A percentile compares a stretch with the other conserved stretches of the same genome.
Conservation (phyloP, 2,113 vertebrate genomes). For the Megaleporinus macrocephalus region DNA sequence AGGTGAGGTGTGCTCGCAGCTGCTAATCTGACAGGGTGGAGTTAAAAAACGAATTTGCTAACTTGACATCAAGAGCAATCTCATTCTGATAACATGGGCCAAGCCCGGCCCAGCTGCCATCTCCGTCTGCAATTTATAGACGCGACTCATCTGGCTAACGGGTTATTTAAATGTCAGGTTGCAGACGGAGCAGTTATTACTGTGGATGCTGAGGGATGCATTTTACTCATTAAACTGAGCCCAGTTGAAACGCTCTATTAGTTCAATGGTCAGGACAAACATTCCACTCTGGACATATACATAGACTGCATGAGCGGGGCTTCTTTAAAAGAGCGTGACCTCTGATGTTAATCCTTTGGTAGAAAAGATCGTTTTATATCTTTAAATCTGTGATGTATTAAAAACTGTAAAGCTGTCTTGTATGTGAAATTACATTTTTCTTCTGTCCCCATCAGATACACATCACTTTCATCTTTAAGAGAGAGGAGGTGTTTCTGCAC, state of each 20-base stretch:
- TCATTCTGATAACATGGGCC: conserved; percentile 54
- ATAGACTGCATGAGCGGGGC: neutral
- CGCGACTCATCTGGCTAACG: conserved; percentile 19
- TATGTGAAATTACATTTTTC: too few species aligned
- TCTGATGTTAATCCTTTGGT: neutral
- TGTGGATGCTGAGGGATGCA: neutral
- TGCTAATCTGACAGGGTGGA: conserved; percentile 60
- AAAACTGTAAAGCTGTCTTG: too few species aligned
- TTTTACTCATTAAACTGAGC: conserved; percentile 11
- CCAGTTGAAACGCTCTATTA: neutral
- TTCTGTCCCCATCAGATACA: too few species aligned
- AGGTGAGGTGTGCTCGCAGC: conserved; percentile 52
- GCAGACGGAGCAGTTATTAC: conserved; percentile 18
- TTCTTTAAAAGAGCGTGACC: neutral
- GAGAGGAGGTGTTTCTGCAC: too few species aligned
- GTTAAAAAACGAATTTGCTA: conserved; percentile 57
- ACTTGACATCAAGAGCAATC: conserved; percentile 60
- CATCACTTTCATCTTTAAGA: too few species aligned
- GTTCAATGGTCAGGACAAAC: neutral
- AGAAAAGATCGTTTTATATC: too few species aligned
- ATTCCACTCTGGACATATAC: neutral
- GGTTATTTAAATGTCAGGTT: conserved; percentile 48
- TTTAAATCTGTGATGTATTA: too few species aligned
- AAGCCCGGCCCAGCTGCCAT: conserved; percentile 24
- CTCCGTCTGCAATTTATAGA: conserved; percentile 45